A percentile compares a stretch with the other conserved stretches of the same genome.
Evolutionary conservation across 2,797 vertebrate species (phyloP).

Genomic region (Peromyscus melanophrys): DNA sequence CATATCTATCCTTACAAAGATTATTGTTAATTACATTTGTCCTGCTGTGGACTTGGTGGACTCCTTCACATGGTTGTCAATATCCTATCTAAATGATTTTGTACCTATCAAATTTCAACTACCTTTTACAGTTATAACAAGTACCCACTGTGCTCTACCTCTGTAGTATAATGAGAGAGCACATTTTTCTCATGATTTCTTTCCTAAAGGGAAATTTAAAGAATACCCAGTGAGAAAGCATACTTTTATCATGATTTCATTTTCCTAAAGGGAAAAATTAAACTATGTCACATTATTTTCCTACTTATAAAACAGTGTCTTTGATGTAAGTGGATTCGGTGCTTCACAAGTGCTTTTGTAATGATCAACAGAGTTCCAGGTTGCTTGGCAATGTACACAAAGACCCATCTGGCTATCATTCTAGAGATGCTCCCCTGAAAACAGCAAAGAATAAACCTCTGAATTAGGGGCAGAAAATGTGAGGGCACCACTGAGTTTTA

Average conservation of each 20-base stretch:
- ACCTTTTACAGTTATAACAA: background rate
- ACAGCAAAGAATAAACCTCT: slow-evolving; percentile 84
- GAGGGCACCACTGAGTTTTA: slow-evolving; percentile 84
- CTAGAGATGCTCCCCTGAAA: slow-evolving; percentile 84
- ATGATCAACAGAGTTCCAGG: slow-evolving; percentile 82
- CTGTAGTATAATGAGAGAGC: background rate
- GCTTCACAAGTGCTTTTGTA: slow-evolving; percentile 85
- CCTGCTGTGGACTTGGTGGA: background rate
- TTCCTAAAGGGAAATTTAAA: slow-evolving; percentile 77
- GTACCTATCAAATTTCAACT: background rate
- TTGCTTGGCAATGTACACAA: slow-evolving; percentile 85
- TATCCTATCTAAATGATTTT: background rate
- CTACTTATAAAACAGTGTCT: slow-evolving; percentile 32
- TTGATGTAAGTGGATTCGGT: slow-evolving; percentile 76
- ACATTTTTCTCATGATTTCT: background rate
- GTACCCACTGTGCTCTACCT: background rate
- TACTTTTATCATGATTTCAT: slow-evolving; percentile 40
- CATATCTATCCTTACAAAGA: background rate
- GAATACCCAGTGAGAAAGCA: background rate
- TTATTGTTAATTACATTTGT: background rate
- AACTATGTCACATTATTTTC: slow-evolving; percentile 70
- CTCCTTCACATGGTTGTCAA: background rate
- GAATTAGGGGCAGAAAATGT: slow-evolving; percentile 83
- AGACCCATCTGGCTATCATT: slow-evolving; percentile 86
- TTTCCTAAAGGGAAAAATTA: slow-evolving; percentile 76